Conservation (phyloP, 1,140 invertebrate genomes). For the Panagrolaimus sp. region DNA sequence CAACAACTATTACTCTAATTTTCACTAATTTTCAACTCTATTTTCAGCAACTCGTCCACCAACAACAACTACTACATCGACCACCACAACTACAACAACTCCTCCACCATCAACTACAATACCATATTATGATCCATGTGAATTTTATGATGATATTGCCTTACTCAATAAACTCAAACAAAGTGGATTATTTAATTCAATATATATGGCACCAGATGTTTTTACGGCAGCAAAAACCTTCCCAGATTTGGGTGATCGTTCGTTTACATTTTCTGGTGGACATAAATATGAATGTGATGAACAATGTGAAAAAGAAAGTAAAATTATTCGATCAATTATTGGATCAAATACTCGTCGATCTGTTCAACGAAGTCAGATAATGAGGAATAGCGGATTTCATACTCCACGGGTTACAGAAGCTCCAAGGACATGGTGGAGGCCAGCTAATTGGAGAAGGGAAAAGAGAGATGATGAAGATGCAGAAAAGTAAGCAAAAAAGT, state of each 20-base stretch:
- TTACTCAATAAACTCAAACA: not conserved
- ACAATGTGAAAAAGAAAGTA: not conserved
- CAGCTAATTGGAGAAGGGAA: not conserved
- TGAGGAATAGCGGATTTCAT: not conserved
- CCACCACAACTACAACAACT: conserved; percentile 4
- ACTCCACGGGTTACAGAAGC: not conserved
- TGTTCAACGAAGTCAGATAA: not conserved
- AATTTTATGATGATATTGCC: not conserved
- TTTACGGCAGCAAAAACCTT: not conserved
- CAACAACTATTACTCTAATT: too few relatives aligned
- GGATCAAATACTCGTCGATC: not conserved
- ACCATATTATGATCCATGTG: too few relatives aligned
- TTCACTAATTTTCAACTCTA: too few relatives aligned
- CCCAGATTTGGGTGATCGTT: not conserved
- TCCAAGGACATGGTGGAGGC: not conserved
- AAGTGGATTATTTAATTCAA: not conserved
- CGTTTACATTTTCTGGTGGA: not conserved
- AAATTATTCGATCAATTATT: not conserved
- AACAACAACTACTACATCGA: too few relatives aligned
- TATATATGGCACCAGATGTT: not conserved
- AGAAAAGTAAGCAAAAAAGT: too few relatives aligned
- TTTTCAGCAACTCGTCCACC: too few relatives aligned
- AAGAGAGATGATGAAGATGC: not conserved
- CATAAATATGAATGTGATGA: not conserved
- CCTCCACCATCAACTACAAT: too few relatives aligned